Evolutionary conservation across 2,888 invertebrate genomes (phyloP).

Genomic region (Lucinisca nassula): DNA sequence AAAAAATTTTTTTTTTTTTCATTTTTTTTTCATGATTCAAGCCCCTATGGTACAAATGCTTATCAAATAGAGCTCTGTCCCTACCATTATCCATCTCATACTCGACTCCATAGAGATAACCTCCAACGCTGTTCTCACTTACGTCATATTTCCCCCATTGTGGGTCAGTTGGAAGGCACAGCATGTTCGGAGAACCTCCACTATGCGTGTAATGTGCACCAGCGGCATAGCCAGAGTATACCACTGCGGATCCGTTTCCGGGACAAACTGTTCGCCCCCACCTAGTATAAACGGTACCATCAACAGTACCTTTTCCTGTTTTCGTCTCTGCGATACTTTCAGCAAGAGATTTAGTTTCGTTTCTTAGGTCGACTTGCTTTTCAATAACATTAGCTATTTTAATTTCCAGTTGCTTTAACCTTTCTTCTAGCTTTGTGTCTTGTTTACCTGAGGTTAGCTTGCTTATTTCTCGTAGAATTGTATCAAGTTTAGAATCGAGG

Average conservation of each 20-base stretch:
- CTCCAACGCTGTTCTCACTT: background rate
- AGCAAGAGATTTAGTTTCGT: too few species aligned
- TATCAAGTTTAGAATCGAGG: too few species aligned
- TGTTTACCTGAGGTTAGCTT: too few species aligned
- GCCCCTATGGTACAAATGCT: background rate
- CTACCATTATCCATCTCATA: background rate
- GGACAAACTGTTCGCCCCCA: slow-evolving; percentile 36
- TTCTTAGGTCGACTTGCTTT: too few species aligned
- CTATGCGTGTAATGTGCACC: background rate
- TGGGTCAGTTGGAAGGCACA: background rate
- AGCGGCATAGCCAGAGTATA: slow-evolving; percentile 22
- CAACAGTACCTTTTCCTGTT: background rate
- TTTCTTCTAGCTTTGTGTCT: too few species aligned
- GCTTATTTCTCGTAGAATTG: too few species aligned
- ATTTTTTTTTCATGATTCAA: too few species aligned
- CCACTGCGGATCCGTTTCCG: slow-evolving; percentile 22
- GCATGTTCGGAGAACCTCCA: background rate
- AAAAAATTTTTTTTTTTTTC: too few species aligned
- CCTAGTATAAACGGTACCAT: background rate
- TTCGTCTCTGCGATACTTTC: background rate
- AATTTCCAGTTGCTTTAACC: too few species aligned
- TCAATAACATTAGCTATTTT: too few species aligned
- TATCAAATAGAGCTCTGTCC: slow-evolving; percentile 13
- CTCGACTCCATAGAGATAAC: background rate
- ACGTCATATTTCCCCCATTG: background rate